Percentiles rank a stretch among this genome's conserved stretches.
Conservation (phyloP, 2,888 invertebrate genomes). For the Spisula subtruncata region DNA sequence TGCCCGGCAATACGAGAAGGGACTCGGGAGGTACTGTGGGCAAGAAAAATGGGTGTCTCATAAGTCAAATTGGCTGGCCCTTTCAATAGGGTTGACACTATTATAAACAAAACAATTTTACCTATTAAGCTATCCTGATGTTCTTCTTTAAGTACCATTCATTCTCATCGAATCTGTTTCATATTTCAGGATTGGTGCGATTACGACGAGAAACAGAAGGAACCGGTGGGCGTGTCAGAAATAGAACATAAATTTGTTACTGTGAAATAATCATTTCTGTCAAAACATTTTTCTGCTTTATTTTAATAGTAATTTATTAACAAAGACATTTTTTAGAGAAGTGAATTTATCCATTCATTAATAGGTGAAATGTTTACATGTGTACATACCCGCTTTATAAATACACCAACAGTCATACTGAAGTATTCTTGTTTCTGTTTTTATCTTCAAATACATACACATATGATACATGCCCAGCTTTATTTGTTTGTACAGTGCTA, state of each 20-base stretch:
- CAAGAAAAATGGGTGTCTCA: too few species aligned
- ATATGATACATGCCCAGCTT: too few species aligned
- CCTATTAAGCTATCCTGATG: too few species aligned
- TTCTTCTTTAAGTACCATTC: too few species aligned
- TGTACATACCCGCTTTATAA: neutral
- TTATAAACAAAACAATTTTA: too few species aligned
- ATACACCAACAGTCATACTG: constrained; percentile 9
- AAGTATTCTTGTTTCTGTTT: neutral
- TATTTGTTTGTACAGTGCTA: too few species aligned
- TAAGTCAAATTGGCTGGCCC: too few species aligned
- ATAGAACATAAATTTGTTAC: constrained; percentile 93
- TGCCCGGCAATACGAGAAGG: too few species aligned
- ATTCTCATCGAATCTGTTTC: too few species aligned
- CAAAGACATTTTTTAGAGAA: constrained; percentile 7
- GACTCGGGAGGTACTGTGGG: too few species aligned
- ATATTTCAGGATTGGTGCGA: constrained; percentile 96
- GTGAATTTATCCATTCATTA: neutral
- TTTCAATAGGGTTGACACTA: too few species aligned
- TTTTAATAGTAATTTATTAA: neutral
- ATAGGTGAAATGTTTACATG: neutral
- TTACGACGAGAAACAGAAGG: constrained; percentile 95
- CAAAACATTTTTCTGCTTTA: neutral
- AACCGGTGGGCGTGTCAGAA: constrained; percentile 94
- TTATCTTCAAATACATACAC: neutral
- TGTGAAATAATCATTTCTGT: constrained; percentile 67